Evolutionary conservation across 2,888 invertebrate genomes (phyloP).

Genomic region (Lysandra bellargus): DNA sequence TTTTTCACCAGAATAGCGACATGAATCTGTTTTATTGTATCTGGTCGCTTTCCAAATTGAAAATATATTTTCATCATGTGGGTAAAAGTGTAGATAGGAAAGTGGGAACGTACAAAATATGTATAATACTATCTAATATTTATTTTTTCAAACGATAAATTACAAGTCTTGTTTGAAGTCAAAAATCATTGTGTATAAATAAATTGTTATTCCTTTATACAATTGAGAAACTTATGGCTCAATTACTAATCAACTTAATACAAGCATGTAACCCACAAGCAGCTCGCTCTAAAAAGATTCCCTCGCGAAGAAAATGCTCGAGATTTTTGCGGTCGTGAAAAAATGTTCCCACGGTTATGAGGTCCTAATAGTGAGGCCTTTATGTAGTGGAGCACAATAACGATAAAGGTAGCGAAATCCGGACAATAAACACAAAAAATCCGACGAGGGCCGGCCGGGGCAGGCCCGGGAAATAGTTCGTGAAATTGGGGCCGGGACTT

Average conservation of each 20-base stretch:
- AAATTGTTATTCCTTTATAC: no score
- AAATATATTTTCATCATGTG: not conserved
- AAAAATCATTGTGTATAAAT: no score
- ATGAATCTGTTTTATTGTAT: not conserved
- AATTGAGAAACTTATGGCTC: not conserved
- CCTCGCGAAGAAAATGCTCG: conserved; percentile 4
- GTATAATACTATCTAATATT: no score
- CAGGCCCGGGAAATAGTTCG: conserved; percentile 79
- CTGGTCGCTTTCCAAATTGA: not conserved
- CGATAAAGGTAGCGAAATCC: conserved; percentile 79
- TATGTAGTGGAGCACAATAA: conserved; percentile 79
- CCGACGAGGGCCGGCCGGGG: conserved; percentile 62
- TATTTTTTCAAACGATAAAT: no score
- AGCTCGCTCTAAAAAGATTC: not conserved
- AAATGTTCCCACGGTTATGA: conserved; percentile 78
- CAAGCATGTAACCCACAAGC: not conserved
- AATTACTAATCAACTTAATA: not conserved
- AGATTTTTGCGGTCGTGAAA: conserved; percentile 30
- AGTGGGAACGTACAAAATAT: no score
- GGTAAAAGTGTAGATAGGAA: no score
- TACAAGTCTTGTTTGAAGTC: no score
- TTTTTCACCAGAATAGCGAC: conserved; percentile 32
- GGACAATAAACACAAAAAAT: conserved; percentile 79
- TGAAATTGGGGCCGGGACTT: conserved; percentile 78
- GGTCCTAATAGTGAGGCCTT: conserved; percentile 77